Percentiles rank a stretch among this genome's conserved stretches.
These are phyloP conservation scores for Tinea trinotella DNA, from an alignment of 2,888 invertebrate genomes.

Conservation along the genomic window DNA sequence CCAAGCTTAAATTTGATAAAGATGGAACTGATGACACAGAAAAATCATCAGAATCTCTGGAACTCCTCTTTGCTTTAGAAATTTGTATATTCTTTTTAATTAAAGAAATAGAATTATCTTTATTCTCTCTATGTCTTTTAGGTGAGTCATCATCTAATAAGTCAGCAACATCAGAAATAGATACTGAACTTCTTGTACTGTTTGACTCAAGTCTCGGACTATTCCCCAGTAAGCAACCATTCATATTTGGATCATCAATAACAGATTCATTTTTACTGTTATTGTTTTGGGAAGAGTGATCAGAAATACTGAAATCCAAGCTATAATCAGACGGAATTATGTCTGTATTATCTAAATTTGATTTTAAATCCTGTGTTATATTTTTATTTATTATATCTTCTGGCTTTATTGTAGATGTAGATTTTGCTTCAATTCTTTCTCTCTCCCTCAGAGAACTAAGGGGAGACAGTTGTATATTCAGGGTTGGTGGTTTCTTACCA, in stretches of 20 bases:
- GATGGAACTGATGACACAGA: constrained; percentile 59
- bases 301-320: constrained; percentile 38
- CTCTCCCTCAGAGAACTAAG: neutral
- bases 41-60: constrained; percentile 55
- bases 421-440: neutral
- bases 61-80: constrained; percentile 23
- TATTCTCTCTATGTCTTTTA: constrained; percentile 28
- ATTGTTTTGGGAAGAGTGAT: neutral
- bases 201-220: constrained; percentile 3
- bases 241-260: constrained; percentile 12
- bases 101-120: constrained; percentile 23
- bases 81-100: constrained; percentile 28
- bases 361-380: neutral
- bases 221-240: neutral
- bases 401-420: neutral
- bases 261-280: constrained; percentile 1
- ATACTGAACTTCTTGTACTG: constrained; percentile 54
- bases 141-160: constrained; percentile 35
- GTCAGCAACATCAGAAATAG: constrained; percentile 61
- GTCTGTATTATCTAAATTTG: constrained; percentile 33
- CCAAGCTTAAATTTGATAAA: constrained; percentile 58
- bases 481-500: neutral
- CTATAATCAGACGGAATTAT: constrained; percentile 49
- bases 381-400: neutral
- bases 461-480: neutral